Conservation (phyloP, 1,140 invertebrate genomes). For the Drosophila repleta region DNA sequence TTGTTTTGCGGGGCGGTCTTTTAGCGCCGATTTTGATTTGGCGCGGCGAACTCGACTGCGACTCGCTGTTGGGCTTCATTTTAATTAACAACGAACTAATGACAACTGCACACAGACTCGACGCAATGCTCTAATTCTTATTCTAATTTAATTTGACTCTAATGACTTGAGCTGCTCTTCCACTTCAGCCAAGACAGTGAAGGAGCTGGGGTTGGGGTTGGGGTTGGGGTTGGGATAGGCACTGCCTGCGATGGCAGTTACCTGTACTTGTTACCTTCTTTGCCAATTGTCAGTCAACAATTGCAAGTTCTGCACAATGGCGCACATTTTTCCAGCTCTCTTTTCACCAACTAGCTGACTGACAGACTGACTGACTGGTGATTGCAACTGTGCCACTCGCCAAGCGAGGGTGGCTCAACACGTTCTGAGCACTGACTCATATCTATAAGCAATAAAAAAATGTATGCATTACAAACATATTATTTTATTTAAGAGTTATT, state of each 20-base stretch:
- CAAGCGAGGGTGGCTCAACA: slow-evolving; percentile 23
- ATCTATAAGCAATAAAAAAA: no score
- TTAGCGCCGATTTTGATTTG: slow-evolving; percentile 76
- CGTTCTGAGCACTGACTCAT: no score
- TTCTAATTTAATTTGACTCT: slow-evolving; percentile 69
- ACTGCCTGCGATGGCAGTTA: background rate
- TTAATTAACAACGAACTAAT: slow-evolving; percentile 82
- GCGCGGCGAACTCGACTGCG: slow-evolving; percentile 33
- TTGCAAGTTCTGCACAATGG: slow-evolving; percentile 71
- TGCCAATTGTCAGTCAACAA: slow-evolving; percentile 75
- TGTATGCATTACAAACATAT: no score
- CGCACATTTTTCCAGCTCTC: slow-evolving; percentile 68
- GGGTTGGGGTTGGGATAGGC: background rate
- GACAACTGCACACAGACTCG: slow-evolving; percentile 57
- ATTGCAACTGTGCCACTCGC: slow-evolving; percentile 72
- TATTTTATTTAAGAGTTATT: no score
- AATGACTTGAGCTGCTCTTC: slow-evolving; percentile 63
- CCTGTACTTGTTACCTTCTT: slow-evolving; percentile 57
- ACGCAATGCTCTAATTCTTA: slow-evolving; percentile 31
- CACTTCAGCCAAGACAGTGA: slow-evolving; percentile 3
- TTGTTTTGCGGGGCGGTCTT: slow-evolving; percentile 72
- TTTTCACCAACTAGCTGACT: slow-evolving; percentile 51
- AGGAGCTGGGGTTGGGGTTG: background rate
- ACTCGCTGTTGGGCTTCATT: slow-evolving; percentile 66
- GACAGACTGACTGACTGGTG: slow-evolving; percentile 39